Percentiles rank a stretch among this genome's conserved stretches.
phyloP scores from a whole-genome alignment of 2,113 vertebrate species.

The Ibidorhyncha struthersii region DNA sequence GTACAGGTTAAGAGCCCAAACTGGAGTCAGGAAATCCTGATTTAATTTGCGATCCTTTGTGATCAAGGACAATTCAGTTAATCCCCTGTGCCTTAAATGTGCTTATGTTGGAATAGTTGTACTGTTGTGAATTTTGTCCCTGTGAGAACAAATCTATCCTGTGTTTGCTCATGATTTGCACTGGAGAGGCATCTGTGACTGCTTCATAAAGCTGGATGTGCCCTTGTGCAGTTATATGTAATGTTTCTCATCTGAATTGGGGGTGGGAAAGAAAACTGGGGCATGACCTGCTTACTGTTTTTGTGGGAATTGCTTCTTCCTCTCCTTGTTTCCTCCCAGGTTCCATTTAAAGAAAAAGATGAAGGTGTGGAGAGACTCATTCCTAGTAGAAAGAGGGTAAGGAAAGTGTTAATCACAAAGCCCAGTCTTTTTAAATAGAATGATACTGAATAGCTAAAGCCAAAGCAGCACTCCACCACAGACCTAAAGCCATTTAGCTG shows the following conservation, averaged over 20 bases:
- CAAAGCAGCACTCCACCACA: neutral
- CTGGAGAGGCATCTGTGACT: neutral
- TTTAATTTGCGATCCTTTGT: neutral
- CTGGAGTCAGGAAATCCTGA: neutral
- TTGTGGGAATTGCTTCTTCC: neutral
- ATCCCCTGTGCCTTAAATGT: neutral
- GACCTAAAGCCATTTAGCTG: slow-evolving; percentile 6
- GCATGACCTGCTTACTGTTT: neutral
- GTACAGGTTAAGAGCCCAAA: neutral
- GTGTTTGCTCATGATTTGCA: neutral
- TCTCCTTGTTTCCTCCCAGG: slow-evolving; percentile 62
- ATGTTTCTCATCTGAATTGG: neutral
- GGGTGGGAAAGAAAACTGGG: neutral
- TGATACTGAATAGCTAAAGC: neutral
- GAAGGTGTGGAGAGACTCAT: slow-evolving; percentile 93
- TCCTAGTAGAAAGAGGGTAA: slow-evolving; percentile 96
- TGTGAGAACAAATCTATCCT: neutral
- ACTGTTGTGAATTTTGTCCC: neutral
- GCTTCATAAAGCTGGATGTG: neutral
- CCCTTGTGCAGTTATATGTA: neutral
- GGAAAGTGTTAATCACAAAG: slow-evolving; percentile 13
- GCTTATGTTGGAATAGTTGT: neutral
- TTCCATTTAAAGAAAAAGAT: slow-evolving; percentile 91
- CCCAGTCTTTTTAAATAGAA: neutral
- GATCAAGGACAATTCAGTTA: neutral